A percentile compares a stretch with the other conserved stretches of the same genome.
phyloP scores from a whole-genome alignment of 2,113 vertebrate genomes.

The Physeter macrocephalus region DNA sequence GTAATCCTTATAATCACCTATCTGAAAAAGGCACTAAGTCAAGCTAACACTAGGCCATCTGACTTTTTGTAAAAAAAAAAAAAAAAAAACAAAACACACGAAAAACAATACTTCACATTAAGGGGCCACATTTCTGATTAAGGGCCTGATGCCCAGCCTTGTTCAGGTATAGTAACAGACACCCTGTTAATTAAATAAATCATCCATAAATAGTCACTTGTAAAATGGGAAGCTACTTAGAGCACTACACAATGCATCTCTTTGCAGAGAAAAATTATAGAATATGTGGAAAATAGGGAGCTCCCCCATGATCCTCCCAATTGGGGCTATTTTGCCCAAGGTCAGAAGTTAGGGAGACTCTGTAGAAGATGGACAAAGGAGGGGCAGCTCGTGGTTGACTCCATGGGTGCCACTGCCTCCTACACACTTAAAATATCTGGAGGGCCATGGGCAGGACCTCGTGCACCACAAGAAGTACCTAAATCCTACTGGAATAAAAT shows the following conservation, averaged over 20 bases:
- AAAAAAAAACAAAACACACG: background rate
- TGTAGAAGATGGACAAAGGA: background rate
- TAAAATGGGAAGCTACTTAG: background rate
- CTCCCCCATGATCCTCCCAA: background rate
- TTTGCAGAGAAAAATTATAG: background rate
- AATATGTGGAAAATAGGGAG: background rate
- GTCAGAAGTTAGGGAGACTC: background rate
- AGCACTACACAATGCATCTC: background rate
- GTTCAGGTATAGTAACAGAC: background rate
- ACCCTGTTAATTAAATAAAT: conserved; percentile 1
- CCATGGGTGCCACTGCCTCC: background rate
- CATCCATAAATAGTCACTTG: background rate
- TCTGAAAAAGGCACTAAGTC: background rate
- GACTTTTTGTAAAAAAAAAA: background rate
- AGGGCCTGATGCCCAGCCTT: background rate
- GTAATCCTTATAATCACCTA: background rate
- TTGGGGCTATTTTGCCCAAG: background rate
- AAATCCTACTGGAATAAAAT: background rate
- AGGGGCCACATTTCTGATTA: background rate
- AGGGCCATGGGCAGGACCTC: background rate
- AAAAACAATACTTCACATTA: background rate
- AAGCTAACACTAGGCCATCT: background rate
- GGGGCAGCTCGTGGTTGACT: background rate
- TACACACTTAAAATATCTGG: background rate
- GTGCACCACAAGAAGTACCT: rapidly evolving